These are phyloP conservation scores for Drosophila sechellia DNA, from an alignment of 1,140 invertebrate species.

Conservation along the genomic window DNA sequence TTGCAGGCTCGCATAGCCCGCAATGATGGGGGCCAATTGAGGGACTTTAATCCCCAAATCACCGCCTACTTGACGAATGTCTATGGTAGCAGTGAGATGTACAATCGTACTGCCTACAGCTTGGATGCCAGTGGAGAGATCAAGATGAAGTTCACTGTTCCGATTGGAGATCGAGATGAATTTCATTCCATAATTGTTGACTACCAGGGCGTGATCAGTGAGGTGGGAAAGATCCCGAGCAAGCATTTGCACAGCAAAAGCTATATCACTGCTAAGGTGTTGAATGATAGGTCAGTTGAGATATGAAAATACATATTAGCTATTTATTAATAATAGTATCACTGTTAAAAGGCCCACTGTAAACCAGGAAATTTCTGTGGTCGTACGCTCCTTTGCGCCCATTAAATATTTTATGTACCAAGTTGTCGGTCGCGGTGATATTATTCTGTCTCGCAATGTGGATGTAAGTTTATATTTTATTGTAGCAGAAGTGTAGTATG, in stretches of 20 bases:
- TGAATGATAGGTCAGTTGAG: conserved; percentile 86
- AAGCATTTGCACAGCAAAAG: conserved; percentile 90
- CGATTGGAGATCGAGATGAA: conserved; percentile 85
- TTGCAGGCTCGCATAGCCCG: conserved; percentile 83
- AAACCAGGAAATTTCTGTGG: conserved; percentile 92
- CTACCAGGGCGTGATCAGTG: conserved; percentile 87
- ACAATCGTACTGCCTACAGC: conserved; percentile 86
- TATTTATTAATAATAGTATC: not conserved
- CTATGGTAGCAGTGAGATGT: conserved; percentile 88
- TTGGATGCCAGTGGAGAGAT: conserved; percentile 89
- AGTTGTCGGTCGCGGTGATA: conserved; percentile 94
- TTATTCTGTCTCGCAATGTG: conserved; percentile 90
- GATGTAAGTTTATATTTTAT: conserved; percentile 83
- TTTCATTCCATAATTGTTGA: conserved; percentile 85
- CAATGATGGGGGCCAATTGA: conserved; percentile 90
- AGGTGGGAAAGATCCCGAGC: conserved; percentile 91
- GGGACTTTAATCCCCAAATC: conserved; percentile 87
- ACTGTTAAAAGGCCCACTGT: conserved; percentile 85
- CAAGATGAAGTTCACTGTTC: conserved; percentile 89
- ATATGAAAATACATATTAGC: not conserved
- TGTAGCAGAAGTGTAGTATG: no score
- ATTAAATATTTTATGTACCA: conserved; percentile 92
- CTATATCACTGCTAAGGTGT: conserved; percentile 90
- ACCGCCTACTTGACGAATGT: conserved; percentile 88
- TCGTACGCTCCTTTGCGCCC: conserved; percentile 92